Base-by-base conservation (phyloP, 23 tunicate genomes). In the Botrylloides violaceus region DNA sequence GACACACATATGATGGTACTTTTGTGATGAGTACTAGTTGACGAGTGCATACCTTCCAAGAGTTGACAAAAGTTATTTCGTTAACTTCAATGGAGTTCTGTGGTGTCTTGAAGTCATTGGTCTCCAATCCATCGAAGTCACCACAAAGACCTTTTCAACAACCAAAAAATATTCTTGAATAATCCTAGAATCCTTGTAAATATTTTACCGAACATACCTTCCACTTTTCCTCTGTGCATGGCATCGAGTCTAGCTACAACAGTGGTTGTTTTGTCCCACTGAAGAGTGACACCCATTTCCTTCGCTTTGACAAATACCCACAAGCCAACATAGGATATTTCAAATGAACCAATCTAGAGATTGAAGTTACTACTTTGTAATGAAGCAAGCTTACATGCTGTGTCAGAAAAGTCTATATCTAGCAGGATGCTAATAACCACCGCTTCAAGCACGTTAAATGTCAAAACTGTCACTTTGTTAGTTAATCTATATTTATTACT, bases 271-370 rank as follows among this genome's bases (percentile, higher is more conserved):
- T 90, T 90, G 62, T 90, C 97, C 97, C 97, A 90, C 60, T 90
- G 97, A 15, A 90, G 59, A 22, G 97, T 90, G 34, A 90, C 90
- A 36, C 97, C 97, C 66, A 90, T 56, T 22, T 90, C 85, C 49
- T 83, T 83, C 21, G 97, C 90, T 55, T 64, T 83, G 4, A 90
- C 90, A 75, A 90, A 90, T 22, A 90, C 90, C 97, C 97, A 90
- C 24, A 90, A 38, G 9, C 97, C 97, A 48, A 90, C 97, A 55
- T 90, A 90, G 18, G 97, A 72, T 22, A 90, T 75, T 61, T 90
- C 97, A 83, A 90, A 90, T 37, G 84, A 77, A 22, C 97, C 97
- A 58, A 90, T 61, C 97, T 90, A 36, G 12, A 4, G n/a, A 72
- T 9, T 21, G n/a, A 55, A 29, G 49, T 29, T 21, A 0, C 29